Percentiles rank a stretch among this genome's conserved stretches.
These are phyloP conservation scores for Symphodus melops DNA, from an alignment of 2,113 vertebrate genomes.

Conservation along the genomic window DNA sequence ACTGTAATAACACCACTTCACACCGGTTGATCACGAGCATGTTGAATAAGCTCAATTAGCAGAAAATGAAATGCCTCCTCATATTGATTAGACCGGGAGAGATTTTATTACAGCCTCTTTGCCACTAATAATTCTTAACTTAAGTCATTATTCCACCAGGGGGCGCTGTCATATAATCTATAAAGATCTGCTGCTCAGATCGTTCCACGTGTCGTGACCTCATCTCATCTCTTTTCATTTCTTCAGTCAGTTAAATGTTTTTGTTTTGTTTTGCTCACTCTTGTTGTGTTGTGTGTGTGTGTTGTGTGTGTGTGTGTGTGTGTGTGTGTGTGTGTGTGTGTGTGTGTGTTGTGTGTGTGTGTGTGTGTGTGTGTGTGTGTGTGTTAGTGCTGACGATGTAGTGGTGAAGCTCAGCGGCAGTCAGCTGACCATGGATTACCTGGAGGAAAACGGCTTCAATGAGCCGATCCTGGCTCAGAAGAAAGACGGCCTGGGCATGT, in stretches of 20 bases:
- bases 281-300: not conserved
- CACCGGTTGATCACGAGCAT: not conserved
- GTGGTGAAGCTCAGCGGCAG: slow-evolving; percentile 90
- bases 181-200: not conserved
- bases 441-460: slow-evolving; percentile 94
- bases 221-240: not conserved
- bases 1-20: not conserved
- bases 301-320: not conserved
- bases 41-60: not conserved
- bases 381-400: slow-evolving; percentile 91
- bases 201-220: not conserved
- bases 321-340: not conserved
- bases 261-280: not conserved
- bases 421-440: slow-evolving; percentile 90
- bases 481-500: slow-evolving; percentile 93
- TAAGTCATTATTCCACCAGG: slow-evolving; percentile 49
- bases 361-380: no score
- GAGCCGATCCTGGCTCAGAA: slow-evolving; percentile 95
- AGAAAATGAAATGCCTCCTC: not conserved
- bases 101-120: not conserved
- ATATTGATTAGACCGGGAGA: not conserved
- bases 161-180: slow-evolving; percentile 50
- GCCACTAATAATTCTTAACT: slow-evolving; percentile 3
- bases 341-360: no score
- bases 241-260: not conserved